phyloP scores from a whole-genome alignment of 2,888 invertebrate genomes.

The Pammene aurita region DNA sequence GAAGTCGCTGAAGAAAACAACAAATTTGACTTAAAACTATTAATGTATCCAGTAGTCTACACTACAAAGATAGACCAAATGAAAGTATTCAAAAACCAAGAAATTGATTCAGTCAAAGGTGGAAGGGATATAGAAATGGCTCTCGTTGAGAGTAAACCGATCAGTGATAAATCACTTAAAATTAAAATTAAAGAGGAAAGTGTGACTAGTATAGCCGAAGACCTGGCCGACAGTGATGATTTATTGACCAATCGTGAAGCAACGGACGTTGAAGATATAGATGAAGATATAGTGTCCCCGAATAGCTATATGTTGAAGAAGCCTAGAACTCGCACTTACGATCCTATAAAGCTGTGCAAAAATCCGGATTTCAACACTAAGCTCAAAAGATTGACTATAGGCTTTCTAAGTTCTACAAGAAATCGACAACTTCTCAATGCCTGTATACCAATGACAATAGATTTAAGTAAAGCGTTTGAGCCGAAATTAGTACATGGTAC shows the following conservation, averaged over 20 bases:
- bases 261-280: neutral
- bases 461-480: constrained; percentile 71
- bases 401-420: constrained; percentile 64
- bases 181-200: constrained; percentile 41
- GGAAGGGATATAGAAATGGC: constrained; percentile 57
- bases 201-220: neutral
- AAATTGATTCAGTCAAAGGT: constrained; percentile 51
- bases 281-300: constrained; percentile 54
- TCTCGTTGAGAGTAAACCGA: constrained; percentile 63
- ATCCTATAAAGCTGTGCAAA: constrained; percentile 70
- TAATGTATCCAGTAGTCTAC: constrained; percentile 66
- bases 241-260: constrained; percentile 43
- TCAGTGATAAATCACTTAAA: constrained; percentile 47
- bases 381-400: constrained; percentile 64
- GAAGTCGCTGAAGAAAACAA: constrained; percentile 43
- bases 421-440: constrained; percentile 64
- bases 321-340: constrained; percentile 64
- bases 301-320: constrained; percentile 66
- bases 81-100: constrained; percentile 53
- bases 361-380: constrained; percentile 78
- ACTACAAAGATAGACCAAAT: constrained; percentile 69
- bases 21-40: constrained; percentile 68
- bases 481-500: constrained; percentile 62
- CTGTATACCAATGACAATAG: constrained; percentile 71
- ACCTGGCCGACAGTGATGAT: constrained; percentile 1